These are phyloP conservation scores for Paracanthobrama guichenoti DNA, from an alignment of 2,113 vertebrate species.

Conservation along the genomic window DNA sequence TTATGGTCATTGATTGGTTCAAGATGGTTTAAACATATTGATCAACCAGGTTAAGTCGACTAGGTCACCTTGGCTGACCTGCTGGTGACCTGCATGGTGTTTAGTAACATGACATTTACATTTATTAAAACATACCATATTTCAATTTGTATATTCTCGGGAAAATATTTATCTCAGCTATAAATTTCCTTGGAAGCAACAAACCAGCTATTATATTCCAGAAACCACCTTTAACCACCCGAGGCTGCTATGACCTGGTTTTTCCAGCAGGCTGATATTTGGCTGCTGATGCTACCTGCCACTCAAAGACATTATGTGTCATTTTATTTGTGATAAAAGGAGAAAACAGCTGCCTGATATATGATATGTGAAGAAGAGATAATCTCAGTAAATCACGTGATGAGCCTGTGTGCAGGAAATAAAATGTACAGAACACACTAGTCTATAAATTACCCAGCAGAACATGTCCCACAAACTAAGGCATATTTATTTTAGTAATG, in stretches of 20 bases:
- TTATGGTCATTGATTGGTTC: background rate
- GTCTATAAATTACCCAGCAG: conserved; percentile 23
- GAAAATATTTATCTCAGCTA: too few relatives aligned
- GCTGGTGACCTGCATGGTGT: too few relatives aligned
- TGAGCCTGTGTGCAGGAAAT: conserved; percentile 8
- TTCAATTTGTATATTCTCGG: too few relatives aligned
- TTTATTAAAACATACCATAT: too few relatives aligned
- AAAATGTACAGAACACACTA: conserved; percentile 35
- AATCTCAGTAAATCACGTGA: conserved; percentile 12
- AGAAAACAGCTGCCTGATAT: conserved; percentile 21
- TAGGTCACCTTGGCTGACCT: too few relatives aligned
- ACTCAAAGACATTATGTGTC: background rate
- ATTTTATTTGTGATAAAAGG: conserved; percentile 2
- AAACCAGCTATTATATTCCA: too few relatives aligned
- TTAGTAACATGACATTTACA: too few relatives aligned
- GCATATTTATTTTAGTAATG: conserved; percentile 14
- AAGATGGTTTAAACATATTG: background rate
- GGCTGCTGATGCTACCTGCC: too few relatives aligned
- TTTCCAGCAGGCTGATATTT: conserved; percentile 14
- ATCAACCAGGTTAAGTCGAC: background rate
- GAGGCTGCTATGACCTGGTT: background rate
- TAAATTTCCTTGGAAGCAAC: too few relatives aligned
- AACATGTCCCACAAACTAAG: conserved; percentile 6
- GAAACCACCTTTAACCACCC: background rate
- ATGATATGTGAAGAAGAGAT: conserved; percentile 24